These are phyloP conservation scores for Smittia sp. DNA, from an alignment of 2,888 invertebrate species.

Conservation along the genomic window DNA sequence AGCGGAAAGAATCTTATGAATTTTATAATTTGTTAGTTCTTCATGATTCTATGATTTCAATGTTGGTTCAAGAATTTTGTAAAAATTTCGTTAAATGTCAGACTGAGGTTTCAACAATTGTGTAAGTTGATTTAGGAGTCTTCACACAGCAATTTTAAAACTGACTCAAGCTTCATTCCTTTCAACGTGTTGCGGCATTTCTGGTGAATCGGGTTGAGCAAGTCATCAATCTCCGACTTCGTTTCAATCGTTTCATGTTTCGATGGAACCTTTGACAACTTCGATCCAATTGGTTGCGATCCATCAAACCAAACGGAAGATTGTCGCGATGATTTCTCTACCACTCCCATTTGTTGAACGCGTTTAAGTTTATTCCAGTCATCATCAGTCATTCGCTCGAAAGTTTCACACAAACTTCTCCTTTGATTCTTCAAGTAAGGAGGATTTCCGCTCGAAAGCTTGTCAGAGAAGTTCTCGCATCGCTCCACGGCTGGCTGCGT, in stretches of 20 bases:
- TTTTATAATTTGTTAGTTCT: too few relatives aligned
- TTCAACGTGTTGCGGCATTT: background rate
- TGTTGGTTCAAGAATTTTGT: too few relatives aligned
- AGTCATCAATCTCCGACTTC: background rate
- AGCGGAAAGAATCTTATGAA: too few relatives aligned
- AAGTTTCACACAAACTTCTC: background rate
- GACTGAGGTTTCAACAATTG: too few relatives aligned
- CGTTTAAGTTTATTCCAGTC: background rate
- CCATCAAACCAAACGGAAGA: background rate
- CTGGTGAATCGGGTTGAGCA: background rate
- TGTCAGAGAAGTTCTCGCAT: background rate
- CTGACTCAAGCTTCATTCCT: too few relatives aligned
- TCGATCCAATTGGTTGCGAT: background rate
- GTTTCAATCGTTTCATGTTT: background rate
- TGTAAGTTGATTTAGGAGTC: too few relatives aligned
- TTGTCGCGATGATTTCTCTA: background rate
- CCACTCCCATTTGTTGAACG: background rate
- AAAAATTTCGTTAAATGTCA: too few relatives aligned
- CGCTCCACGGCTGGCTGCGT: background rate
- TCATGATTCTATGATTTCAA: too few relatives aligned
- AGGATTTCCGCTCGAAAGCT: background rate
- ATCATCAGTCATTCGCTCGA: slow-evolving; percentile 6
- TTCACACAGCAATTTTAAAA: too few relatives aligned
- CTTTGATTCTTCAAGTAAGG: background rate
- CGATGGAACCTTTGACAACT: background rate